Percentiles rank a stretch among this genome's conserved stretches.
phyloP scores from a whole-genome alignment of 2,113 vertebrate species.

The Erythrocercus mccallii region DNA sequence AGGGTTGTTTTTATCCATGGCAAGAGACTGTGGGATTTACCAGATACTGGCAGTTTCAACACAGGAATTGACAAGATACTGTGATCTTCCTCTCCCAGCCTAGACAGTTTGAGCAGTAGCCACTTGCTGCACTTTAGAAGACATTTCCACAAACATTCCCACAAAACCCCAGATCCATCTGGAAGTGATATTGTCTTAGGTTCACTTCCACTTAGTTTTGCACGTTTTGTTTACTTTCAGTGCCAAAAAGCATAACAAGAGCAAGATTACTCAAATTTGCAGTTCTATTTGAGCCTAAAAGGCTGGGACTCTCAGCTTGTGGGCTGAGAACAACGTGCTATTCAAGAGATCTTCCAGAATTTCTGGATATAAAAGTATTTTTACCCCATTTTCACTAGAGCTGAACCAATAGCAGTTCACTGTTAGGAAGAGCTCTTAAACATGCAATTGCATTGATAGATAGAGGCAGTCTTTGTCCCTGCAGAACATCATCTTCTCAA shows the following conservation, averaged over 20 bases:
- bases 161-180: not conserved
- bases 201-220: not conserved
- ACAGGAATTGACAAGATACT: not conserved
- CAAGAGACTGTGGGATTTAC: not conserved
- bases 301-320: not conserved
- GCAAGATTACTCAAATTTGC: not conserved
- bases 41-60: not conserved
- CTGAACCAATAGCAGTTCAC: not conserved
- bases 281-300: not conserved
- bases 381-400: not conserved
- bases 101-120: not conserved
- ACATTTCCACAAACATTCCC: not conserved
- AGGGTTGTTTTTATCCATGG: not conserved
- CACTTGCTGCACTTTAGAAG: not conserved
- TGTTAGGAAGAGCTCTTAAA: not conserved
- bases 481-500: not conserved
- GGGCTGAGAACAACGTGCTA: not conserved
- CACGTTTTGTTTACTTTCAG: not conserved
- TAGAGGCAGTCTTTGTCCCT: not conserved
- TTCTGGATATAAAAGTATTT: not conserved
- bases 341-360: not conserved
- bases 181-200: not conserved
- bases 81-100: not conserved
- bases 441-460: not conserved
- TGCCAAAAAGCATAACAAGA: not conserved